phyloP scores from a whole-genome alignment of 2,888 invertebrate species.

The Diarsia rubi region DNA sequence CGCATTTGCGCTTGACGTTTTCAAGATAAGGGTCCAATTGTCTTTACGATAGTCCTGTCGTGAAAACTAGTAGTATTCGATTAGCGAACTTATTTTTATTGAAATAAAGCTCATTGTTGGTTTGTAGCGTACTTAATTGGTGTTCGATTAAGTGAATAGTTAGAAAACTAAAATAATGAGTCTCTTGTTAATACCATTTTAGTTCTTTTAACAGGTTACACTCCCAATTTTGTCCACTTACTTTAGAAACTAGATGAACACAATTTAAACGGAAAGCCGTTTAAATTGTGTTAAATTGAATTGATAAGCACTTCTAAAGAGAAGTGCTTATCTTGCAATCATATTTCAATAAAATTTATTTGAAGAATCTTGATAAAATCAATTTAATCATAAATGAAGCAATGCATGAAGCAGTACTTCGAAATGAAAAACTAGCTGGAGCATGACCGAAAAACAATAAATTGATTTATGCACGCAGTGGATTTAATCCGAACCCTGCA shows the following conservation, averaged over 20 bases:
- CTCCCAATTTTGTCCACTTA: no score
- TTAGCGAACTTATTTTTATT: neutral
- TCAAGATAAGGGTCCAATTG: constrained; percentile 35
- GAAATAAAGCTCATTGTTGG: constrained; percentile 10
- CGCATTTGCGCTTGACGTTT: constrained; percentile 41
- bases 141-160: constrained; percentile 10
- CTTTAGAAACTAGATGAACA: neutral
- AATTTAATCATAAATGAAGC: no score
- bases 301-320: no score
- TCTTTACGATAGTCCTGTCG: neutral
- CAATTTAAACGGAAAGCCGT: no score
- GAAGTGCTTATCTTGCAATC: no score
- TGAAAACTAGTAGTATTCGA: neutral
- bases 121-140: neutral
- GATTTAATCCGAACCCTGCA: neutral
- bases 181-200: neutral
- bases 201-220: no score
- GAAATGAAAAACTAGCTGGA: neutral
- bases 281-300: no score
- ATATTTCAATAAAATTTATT: no score
- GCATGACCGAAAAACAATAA: neutral
- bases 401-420: neutral
- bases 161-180: neutral
- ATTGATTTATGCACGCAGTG: neutral
- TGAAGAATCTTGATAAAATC: no score